Evolutionary conservation across 2,113 vertebrate species (phyloP).

Genomic region (Hipposideros armiger): DNA sequence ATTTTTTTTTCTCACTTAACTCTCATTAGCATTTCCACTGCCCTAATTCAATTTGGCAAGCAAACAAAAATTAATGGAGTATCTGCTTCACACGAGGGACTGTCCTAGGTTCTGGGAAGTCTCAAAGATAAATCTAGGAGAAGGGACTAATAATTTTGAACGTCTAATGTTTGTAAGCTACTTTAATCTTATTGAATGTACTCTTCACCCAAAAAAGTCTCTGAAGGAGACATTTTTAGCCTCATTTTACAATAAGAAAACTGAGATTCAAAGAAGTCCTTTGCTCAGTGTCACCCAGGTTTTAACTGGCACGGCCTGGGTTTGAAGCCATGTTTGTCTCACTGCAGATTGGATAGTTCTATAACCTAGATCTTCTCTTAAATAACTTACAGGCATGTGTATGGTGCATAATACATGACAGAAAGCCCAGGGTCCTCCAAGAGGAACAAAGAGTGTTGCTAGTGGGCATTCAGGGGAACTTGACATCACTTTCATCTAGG

Average conservation of each 20-base stretch:
- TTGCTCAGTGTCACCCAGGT: neutral
- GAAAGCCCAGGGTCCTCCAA: neutral
- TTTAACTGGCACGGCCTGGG: neutral
- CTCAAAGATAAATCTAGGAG: neutral
- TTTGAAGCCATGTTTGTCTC: neutral
- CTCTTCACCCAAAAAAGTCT: neutral
- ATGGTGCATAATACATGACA: neutral
- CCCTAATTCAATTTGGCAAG: slow-evolving; percentile 20
- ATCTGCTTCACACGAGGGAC: neutral
- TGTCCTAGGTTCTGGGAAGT: neutral
- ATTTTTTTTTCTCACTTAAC: neutral
- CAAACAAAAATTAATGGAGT: neutral
- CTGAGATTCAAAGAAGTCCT: neutral
- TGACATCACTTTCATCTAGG: neutral
- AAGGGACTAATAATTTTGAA: neutral
- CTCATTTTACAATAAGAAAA: neutral
- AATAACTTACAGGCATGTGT: neutral
- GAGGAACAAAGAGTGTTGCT: neutral
- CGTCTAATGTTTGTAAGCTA: neutral
- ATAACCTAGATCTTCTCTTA: neutral
- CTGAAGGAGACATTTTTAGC: neutral
- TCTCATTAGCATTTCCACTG: neutral
- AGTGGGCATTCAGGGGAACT: neutral
- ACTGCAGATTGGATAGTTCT: neutral
- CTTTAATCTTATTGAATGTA: neutral